Evolutionary conservation across 2,888 invertebrate species (phyloP), one percentile per base, ranked within the genome.

Genomic region (Nymphalis urticae): DNA sequence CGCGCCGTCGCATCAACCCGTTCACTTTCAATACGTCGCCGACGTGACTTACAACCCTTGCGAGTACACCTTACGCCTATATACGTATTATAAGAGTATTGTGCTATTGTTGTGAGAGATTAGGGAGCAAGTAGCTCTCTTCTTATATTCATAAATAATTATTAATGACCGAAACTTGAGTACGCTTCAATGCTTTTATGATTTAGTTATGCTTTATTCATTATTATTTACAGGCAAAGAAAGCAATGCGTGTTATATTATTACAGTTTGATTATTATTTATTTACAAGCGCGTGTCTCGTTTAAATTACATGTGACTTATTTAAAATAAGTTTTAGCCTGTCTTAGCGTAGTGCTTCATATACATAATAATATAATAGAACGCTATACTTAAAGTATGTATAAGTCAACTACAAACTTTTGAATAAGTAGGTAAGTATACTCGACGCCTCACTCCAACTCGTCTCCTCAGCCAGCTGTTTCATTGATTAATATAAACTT

Each of bases 1-100:
- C 47, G 27, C 19, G 8, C n/a, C 47, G 47, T 27, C 27, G 62
- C 62, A 59, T 10, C 70, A 70, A 68, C 73, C 71, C 71, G 66
- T 69, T 68, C 73, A 63, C 70, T 72, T 70, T 66, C 64, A n/a
- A 59, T 50, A 10, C 17, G 56, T 13, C 63, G 16, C 36, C 13
- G 61, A 21, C 67, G 21, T 48, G 68, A 68, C 54, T 61, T 48
- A 19, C 56, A 56, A 67, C 66, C 66, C 66, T 62, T n/a, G 21
- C 61, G 36, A 47, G 54, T 24, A 50, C 66, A 62, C 62, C 62
- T 67, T 67, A 62, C 62, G 42, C 24, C 56, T 48, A n/a, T n/a
- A n/a, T n/a, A n/a, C n/a, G n/a, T 48, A 48, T 61, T 50, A 42
- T 56, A 32, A 24, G 21, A 62, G 24, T 27, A 50, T 58, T 62